A percentile compares a stretch with the other conserved stretches of the same genome.
These are phyloP conservation scores for Eumeta japonica DNA, from an alignment of 1,140 invertebrate species.

Conservation along the genomic window DNA sequence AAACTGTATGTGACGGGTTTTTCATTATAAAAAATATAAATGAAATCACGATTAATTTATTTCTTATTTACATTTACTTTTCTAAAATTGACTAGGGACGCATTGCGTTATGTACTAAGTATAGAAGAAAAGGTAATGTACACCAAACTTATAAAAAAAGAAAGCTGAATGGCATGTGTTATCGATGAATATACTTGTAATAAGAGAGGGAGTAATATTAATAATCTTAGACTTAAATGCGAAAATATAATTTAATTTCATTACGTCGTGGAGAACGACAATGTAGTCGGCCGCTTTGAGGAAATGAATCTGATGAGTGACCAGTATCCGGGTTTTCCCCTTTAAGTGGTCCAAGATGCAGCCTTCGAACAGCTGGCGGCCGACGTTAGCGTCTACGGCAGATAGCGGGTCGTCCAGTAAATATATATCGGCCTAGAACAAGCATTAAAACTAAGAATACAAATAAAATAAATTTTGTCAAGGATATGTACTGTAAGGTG, in stretches of 20 bases:
- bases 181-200: too few species aligned
- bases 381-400: slow-evolving; percentile 75
- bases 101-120: neutral
- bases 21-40: slow-evolving; percentile 5
- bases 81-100: neutral
- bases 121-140: neutral
- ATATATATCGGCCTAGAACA: slow-evolving; percentile 74
- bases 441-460: slow-evolving; percentile 59
- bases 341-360: slow-evolving; percentile 68
- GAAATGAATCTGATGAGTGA: slow-evolving; percentile 83
- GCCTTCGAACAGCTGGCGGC: slow-evolving; percentile 69
- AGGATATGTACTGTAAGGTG: slow-evolving; percentile 20
- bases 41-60: slow-evolving; percentile 1
- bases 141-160: slow-evolving; percentile 2
- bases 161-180: neutral
- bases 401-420: slow-evolving; percentile 82
- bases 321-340: slow-evolving; percentile 66
- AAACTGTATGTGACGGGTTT: too few species aligned
- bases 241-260: slow-evolving; percentile 36
- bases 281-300: slow-evolving; percentile 74
- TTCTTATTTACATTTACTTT: too few species aligned
- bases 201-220: slow-evolving; percentile 11
- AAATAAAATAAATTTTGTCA: slow-evolving; percentile 10
- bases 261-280: slow-evolving; percentile 72
- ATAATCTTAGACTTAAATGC: slow-evolving; percentile 20